Evolutionary conservation across 2,113 vertebrate species (phyloP).

Genomic region (Prochilodus magdalenae): DNA sequence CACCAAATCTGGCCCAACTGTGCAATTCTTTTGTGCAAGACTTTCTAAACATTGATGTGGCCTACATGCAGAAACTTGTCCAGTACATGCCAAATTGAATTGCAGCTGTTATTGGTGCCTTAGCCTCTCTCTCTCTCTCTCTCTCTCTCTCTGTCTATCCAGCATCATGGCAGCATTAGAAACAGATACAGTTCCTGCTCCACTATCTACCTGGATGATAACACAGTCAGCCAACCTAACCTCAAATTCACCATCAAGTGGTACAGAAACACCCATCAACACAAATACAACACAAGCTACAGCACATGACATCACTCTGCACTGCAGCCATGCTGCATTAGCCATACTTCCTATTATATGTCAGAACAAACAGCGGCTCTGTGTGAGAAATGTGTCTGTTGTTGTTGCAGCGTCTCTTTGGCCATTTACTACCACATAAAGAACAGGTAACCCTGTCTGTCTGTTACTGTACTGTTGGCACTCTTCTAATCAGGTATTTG

Average conservation of each 20-base stretch:
- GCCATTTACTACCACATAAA: conserved; percentile 99
- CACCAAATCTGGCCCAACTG: too few species aligned
- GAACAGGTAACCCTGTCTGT: conserved; percentile 87
- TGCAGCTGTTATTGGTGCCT: too few species aligned
- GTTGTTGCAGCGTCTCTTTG: conserved; percentile 90
- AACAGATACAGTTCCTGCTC: conserved; percentile 98
- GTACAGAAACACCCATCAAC: conserved; percentile 64
- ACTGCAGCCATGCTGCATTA: too few species aligned
- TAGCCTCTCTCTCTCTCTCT: too few species aligned
- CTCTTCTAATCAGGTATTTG: neutral
- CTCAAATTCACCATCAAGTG: conserved; percentile 99
- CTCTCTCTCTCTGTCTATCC: neutral
- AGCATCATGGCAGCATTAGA: conserved; percentile 59
- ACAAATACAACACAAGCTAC: neutral
- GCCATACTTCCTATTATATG: too few species aligned
- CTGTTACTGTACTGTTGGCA: too few species aligned
- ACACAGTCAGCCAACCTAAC: conserved; percentile 98
- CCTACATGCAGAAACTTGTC: too few species aligned
- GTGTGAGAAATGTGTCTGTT: neutral
- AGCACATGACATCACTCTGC: neutral
- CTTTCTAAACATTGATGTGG: too few species aligned
- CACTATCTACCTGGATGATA: conserved; percentile 97
- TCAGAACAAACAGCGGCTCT: too few species aligned
- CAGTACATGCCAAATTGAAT: too few species aligned
- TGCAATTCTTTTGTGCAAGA: too few species aligned